Conservation (phyloP, 2,797 vertebrate genomes). For the Glyptemys insculpta region DNA sequence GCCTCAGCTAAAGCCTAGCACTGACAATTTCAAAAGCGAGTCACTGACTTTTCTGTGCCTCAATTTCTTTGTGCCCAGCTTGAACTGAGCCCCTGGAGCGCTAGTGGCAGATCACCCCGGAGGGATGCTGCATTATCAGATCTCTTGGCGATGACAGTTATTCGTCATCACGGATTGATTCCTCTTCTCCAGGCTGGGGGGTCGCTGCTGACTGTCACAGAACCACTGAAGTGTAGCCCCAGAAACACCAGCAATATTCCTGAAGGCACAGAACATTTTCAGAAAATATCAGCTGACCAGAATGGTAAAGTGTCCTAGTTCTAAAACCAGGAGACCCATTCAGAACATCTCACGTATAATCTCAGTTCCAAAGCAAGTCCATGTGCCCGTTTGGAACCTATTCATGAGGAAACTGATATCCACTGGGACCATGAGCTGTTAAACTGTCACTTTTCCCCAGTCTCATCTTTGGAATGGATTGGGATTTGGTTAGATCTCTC, state of each 20-base stretch:
- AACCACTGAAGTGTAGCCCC: neutral
- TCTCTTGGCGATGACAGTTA: neutral
- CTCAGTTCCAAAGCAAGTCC: neutral
- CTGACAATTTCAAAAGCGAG: neutral
- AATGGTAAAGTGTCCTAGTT: neutral
- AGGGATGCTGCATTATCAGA: neutral
- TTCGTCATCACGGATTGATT: neutral
- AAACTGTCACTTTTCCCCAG: neutral
- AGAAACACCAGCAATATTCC: neutral
- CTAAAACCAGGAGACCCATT: neutral
- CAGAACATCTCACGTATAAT: neutral
- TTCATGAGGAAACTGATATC: neutral
- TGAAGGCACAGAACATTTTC: rapidly evolving
- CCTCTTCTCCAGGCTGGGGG: neutral
- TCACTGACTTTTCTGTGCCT: neutral
- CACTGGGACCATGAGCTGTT: neutral
- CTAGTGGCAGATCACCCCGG: neutral
- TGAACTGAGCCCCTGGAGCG: neutral
- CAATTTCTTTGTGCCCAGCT: neutral
- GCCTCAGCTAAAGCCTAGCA: rapidly evolving
- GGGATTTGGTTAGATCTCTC: neutral
- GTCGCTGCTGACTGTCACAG: too few species aligned
- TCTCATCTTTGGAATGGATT: neutral
- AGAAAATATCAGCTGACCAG: neutral
- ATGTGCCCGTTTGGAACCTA: neutral